Conservation (phyloP, 2,113 vertebrate species). For the Sphaerodactylus townsendi region DNA sequence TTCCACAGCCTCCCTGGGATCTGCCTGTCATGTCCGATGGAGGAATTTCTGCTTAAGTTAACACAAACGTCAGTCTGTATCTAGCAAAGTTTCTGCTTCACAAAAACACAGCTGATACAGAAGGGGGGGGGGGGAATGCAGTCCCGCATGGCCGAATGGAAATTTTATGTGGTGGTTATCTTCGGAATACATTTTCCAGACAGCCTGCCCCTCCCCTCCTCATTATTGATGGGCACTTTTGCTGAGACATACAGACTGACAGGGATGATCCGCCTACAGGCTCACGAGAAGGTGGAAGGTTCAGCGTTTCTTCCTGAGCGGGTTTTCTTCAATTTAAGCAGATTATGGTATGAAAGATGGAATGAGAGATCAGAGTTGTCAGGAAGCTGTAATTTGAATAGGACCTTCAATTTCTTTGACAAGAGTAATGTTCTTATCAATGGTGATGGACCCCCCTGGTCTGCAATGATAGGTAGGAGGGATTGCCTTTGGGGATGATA, state of each 20-base stretch:
- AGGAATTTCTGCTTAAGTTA: neutral
- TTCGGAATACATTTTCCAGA: neutral
- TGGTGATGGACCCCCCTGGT: slow-evolving; percentile 24
- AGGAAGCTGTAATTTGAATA: slow-evolving; percentile 70
- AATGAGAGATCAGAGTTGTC: slow-evolving; percentile 60
- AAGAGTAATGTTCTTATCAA: slow-evolving; percentile 63
- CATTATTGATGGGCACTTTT: neutral
- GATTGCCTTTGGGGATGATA: slow-evolving; percentile 54
- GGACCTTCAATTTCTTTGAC: slow-evolving; percentile 69
- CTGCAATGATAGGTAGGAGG: slow-evolving; percentile 65
- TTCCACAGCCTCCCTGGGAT: too few relatives aligned
- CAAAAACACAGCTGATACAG: neutral
- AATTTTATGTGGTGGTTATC: slow-evolving; percentile 9
- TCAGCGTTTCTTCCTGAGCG: slow-evolving; percentile 39
- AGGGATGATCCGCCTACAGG: neutral
- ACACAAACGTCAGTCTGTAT: rapidly evolving
- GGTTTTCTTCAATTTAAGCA: slow-evolving; percentile 66
- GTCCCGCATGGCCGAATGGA: neutral
- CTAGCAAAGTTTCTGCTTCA: neutral
- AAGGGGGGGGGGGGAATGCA: neutral
- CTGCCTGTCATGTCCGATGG: too few relatives aligned
- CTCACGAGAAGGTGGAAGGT: slow-evolving; percentile 15
- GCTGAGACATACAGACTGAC: slow-evolving; percentile 5
- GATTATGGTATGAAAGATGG: slow-evolving; percentile 63
- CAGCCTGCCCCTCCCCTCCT: neutral